Evolutionary conservation across 2,113 vertebrate genomes (phyloP).

Genomic region (Campylomormyrus numenius): DNA sequence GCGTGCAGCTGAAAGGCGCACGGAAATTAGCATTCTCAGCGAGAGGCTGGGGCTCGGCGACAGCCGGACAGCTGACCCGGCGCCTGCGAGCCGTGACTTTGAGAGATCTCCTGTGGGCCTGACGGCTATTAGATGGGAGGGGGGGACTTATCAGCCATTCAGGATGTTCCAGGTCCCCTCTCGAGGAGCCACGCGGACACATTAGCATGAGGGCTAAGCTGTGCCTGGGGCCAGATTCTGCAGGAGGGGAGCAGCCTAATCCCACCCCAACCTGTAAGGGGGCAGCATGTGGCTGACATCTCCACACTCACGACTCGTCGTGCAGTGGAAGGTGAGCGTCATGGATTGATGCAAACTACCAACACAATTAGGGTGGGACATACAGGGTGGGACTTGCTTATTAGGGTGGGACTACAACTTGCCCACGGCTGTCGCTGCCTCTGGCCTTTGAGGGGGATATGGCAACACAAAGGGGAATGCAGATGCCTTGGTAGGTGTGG

Average conservation of each 20-base stretch:
- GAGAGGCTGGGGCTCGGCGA: conserved; percentile 14
- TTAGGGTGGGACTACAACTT: background rate
- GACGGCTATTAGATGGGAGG: conserved; percentile 9
- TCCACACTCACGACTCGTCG: background rate
- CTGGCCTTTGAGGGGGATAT: background rate
- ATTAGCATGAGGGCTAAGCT: background rate
- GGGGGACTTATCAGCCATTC: background rate
- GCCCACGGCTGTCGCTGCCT: background rate
- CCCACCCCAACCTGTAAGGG: background rate
- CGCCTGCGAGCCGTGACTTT: conserved; percentile 22
- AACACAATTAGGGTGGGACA: background rate
- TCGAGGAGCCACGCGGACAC: background rate
- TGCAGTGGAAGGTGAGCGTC: background rate
- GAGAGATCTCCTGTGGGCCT: conserved; percentile 10
- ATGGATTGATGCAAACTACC: background rate
- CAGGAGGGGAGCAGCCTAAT: background rate
- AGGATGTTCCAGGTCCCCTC: background rate
- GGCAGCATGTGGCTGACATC: background rate
- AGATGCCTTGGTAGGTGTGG: background rate
- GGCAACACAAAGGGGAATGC: background rate
- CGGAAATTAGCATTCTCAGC: conserved; percentile 22
- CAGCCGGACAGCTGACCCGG: background rate
- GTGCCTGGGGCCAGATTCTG: background rate
- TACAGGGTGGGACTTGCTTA: background rate
- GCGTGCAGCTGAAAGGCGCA: conserved; percentile 25